Conservation (phyloP, 1,140 invertebrate species). For the Teleogryllus occipitalis region DNA sequence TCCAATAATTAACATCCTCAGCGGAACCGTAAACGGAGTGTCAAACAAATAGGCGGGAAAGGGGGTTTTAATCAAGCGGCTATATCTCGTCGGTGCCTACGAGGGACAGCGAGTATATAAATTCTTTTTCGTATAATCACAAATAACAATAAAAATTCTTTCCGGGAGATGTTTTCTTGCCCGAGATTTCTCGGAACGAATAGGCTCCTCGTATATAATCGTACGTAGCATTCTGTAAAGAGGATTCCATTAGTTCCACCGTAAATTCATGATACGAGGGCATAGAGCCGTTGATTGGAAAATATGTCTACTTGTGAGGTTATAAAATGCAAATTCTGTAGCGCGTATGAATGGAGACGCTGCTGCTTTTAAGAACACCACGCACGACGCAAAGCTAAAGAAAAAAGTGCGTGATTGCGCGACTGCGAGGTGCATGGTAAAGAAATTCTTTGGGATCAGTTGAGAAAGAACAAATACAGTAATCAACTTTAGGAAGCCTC, state of each 20-base stretch:
- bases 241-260: background rate
- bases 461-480: too few species aligned
- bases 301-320: background rate
- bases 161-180: background rate
- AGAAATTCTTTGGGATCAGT: too few species aligned
- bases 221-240: background rate
- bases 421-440: too few species aligned
- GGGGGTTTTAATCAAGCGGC: background rate
- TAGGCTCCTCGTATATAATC: background rate
- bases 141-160: slow-evolving; percentile 6
- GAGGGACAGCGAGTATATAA: background rate
- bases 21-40: background rate
- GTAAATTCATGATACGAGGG: slow-evolving; percentile 4
- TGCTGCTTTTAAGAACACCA: too few species aligned
- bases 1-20: background rate
- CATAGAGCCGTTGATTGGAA: background rate
- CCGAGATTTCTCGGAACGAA: background rate
- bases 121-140: background rate
- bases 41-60: background rate
- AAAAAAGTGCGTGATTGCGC: too few species aligned
- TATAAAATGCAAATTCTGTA: background rate
- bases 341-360: too few species aligned
- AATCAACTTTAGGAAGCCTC: too few species aligned
- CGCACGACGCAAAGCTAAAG: too few species aligned
- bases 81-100: background rate